These are phyloP conservation scores for Tapirus terrestris DNA, from an alignment of 2,113 vertebrate genomes.

Conservation along the genomic window DNA sequence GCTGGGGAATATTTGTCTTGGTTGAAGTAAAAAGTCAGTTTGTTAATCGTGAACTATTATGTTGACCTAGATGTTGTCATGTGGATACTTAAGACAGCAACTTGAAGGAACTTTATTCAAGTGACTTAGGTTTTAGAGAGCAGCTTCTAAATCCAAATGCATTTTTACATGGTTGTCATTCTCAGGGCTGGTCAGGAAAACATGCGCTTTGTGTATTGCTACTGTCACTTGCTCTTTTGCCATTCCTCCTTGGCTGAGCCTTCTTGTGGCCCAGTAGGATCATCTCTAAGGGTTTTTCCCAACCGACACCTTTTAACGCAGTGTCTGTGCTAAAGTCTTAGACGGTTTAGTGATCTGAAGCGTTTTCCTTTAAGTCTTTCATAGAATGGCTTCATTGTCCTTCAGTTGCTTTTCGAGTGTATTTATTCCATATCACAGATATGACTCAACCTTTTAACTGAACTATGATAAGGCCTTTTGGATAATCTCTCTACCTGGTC, in stretches of 20 bases:
- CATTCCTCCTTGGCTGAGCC: not conserved
- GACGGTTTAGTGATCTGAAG: not conserved
- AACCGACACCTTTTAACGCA: not conserved
- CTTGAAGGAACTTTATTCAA: not conserved
- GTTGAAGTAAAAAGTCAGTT: not conserved
- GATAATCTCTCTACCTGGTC: not conserved
- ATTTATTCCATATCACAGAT: not conserved
- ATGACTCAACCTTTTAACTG: not conserved
- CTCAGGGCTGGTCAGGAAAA: not conserved
- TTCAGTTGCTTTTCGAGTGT: not conserved
- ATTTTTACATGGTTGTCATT: not conserved
- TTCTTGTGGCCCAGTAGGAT: not conserved
- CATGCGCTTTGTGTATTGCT: not conserved
- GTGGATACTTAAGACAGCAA: not conserved
- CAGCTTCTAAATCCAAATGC: not conserved
- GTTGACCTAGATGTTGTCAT: not conserved
- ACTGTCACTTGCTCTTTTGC: not conserved
- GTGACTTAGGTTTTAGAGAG: not conserved
- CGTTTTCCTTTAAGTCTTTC: not conserved
- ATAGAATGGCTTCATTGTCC: not conserved
- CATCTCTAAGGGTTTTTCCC: not conserved
- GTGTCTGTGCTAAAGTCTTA: not conserved
- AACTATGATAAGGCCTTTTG: not conserved
- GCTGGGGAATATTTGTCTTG: not conserved
- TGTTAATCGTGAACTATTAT: not conserved